A percentile compares a stretch with the other conserved stretches of the same genome.
Evolutionary conservation across 1,140 invertebrate genomes (phyloP).

Genomic region (Drosophila guanche): DNA sequence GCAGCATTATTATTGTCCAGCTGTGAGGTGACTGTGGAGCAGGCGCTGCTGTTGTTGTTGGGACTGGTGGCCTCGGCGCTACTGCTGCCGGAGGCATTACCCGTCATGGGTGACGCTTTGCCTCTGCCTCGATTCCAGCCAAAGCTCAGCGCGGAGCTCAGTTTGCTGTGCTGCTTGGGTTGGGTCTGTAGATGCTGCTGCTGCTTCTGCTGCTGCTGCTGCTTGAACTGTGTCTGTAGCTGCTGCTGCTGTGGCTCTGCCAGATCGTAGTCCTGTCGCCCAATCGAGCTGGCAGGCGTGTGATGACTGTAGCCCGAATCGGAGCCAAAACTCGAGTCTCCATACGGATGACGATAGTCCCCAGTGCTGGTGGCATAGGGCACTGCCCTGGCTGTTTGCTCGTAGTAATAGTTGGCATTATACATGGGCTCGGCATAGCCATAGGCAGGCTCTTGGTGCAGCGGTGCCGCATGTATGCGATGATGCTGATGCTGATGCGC

Average conservation of each 20-base stretch:
- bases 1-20: conserved; percentile 64
- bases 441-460: conserved; percentile 67
- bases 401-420: conserved; percentile 88
- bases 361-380: conserved; percentile 62
- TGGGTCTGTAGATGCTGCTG: conserved; percentile 24
- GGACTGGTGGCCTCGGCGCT: conserved; percentile 68
- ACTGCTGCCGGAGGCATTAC: conserved; percentile 21
- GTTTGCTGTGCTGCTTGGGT: conserved; percentile 58
- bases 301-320: conserved; percentile 89
- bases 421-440: conserved; percentile 84
- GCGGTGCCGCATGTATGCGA: conserved; percentile 61
- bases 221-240: too few species aligned
- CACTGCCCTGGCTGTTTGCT: conserved; percentile 56
- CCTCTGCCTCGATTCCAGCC: conserved; percentile 64
- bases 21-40: conserved; percentile 68
- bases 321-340: conserved; percentile 86
- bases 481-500: conserved; percentile 71
- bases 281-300: conserved; percentile 84
- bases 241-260: conserved; percentile 49
- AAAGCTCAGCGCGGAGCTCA: conserved; percentile 72
- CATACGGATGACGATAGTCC: conserved; percentile 73
- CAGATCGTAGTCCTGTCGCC: conserved; percentile 73
- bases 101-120: conserved; percentile 21
- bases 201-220: background rate
- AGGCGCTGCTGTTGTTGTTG: conserved; percentile 75